phyloP scores from a whole-genome alignment of 2,797 vertebrate species.

The Cossypha dichroa region DNA sequence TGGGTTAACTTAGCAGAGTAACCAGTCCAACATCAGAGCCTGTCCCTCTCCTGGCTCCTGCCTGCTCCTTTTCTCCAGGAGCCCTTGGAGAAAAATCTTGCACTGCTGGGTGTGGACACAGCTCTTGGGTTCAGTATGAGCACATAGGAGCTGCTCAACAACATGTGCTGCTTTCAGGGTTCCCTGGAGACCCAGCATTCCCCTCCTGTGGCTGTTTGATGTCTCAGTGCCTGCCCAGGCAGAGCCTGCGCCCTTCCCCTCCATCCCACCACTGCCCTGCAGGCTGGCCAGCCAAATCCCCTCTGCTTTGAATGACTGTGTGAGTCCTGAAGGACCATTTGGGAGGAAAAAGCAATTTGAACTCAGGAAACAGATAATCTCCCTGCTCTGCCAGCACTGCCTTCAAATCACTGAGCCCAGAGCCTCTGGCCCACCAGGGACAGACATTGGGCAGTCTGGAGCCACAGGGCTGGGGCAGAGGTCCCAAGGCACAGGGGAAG shows the following conservation, averaged over 20 bases:
- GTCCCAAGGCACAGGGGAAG: neutral
- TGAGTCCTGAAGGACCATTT: neutral
- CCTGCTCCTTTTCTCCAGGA: neutral
- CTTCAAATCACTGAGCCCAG: neutral
- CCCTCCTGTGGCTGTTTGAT: neutral
- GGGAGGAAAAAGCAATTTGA: neutral
- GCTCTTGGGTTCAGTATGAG: neutral
- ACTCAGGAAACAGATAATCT: neutral
- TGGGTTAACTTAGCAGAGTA: neutral
- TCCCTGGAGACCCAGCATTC: neutral
- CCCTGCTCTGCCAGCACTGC: neutral
- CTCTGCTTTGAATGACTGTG: neutral
- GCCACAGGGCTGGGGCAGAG: neutral
- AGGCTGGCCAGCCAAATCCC: neutral
- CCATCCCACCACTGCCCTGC: neutral
- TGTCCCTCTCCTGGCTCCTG: neutral
- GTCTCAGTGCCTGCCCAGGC: fast-evolving
- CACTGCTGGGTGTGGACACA: neutral
- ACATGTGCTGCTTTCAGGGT: neutral
- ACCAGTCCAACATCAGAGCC: neutral
- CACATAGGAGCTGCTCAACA: neutral
- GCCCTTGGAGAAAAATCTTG: neutral
- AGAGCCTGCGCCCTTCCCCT: neutral
- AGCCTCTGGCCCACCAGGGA: neutral
- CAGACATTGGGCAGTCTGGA: neutral